phyloP scores from a whole-genome alignment of 35 echinoderm and acorn worm genomes.

The Chiridota heheva region DNA sequence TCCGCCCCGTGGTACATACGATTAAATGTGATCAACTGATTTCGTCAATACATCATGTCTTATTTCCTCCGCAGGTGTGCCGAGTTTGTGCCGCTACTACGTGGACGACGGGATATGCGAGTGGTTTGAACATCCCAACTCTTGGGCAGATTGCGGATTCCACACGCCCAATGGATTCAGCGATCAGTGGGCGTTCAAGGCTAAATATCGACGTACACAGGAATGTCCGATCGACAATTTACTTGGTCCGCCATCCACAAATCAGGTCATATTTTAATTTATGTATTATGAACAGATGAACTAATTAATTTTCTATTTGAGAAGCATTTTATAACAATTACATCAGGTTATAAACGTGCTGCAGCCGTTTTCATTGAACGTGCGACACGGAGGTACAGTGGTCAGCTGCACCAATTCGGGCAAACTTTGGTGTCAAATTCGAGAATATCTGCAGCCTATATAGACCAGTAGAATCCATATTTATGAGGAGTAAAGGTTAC shows the following conservation, averaged over 20 bases:
- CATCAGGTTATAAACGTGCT: neutral
- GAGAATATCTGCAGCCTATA: too few species aligned
- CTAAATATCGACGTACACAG: constrained; percentile 26
- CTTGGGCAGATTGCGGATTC: constrained; percentile 72
- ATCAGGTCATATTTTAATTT: neutral
- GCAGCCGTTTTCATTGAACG: neutral
- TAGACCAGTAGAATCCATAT: too few species aligned
- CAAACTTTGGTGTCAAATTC: constrained; percentile 3
- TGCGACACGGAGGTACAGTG: too few species aligned
- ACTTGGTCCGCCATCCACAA: neutral
- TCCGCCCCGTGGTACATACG: neutral
- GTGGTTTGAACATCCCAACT: constrained; percentile 44
- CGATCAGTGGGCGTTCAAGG: constrained; percentile 84
- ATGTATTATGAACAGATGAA: neutral
- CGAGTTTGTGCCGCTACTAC: constrained; percentile 61
- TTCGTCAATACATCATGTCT: too few species aligned
- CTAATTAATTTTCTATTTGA: neutral
- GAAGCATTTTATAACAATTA: neutral
- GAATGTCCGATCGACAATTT: constrained; percentile 31
- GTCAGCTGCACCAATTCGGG: neutral
- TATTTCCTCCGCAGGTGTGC: constrained; percentile 48
- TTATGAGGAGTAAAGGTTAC: too few species aligned
- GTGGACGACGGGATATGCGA: constrained; percentile 69
- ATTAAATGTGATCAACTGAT: neutral
- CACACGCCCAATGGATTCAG: constrained; percentile 57